Conservation (phyloP, 2,797 vertebrate genomes). For the Balearica regulorum region DNA sequence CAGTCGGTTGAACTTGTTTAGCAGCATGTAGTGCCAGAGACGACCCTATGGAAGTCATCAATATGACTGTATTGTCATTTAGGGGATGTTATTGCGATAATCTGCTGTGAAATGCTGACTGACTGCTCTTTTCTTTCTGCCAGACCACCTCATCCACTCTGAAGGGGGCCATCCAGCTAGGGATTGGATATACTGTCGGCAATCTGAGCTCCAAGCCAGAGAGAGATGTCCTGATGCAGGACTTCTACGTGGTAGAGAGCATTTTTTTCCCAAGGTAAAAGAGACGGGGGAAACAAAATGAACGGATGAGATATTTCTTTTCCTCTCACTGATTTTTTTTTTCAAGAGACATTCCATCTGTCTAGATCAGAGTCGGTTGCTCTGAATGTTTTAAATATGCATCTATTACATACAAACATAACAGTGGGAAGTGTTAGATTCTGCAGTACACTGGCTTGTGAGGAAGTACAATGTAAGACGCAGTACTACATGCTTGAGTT, state of each 20-base stretch:
- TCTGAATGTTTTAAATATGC: neutral
- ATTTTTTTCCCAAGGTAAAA: conserved; percentile 95
- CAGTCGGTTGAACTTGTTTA: neutral
- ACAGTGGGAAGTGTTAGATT: neutral
- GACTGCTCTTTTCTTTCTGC: neutral
- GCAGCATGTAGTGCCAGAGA: neutral
- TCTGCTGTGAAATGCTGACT: neutral
- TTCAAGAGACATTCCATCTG: conserved; percentile 2
- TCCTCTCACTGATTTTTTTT: neutral
- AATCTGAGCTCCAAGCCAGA: conserved; percentile 98
- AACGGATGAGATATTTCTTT: neutral
- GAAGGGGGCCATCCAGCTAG: conserved; percentile 95
- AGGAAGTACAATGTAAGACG: neutral
- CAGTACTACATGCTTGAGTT: neutral
- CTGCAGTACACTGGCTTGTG: neutral
- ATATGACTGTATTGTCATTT: neutral
- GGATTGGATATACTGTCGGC: conserved; percentile 97
- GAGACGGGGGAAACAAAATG: neutral
- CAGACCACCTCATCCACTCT: conserved; percentile 97
- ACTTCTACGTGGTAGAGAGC: conserved; percentile 97
- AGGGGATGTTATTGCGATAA: neutral
- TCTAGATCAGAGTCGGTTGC: neutral
- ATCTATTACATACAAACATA: neutral
- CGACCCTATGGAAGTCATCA: neutral
- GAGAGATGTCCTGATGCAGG: conserved; percentile 96